A percentile compares a stretch with the other conserved stretches of the same genome.
Conservation (phyloP, 35 echinoderm and acorn worm species). For the Strongylocentrotus purpuratus region DNA sequence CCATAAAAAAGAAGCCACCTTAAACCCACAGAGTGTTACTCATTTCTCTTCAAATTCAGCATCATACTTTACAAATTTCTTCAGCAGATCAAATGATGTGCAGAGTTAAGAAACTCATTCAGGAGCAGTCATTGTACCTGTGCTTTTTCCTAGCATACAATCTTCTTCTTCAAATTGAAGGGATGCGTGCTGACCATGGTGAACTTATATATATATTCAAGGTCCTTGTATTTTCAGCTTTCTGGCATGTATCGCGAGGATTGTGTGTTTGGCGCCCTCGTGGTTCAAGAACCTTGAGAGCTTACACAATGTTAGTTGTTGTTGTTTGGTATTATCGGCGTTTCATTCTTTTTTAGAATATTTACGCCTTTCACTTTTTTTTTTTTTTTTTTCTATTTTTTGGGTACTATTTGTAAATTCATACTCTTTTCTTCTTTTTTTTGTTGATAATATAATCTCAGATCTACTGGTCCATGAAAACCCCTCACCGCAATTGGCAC, state of each 20-base stretch:
- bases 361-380: too few relatives aligned
- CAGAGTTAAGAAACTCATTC: neutral
- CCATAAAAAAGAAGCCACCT: neutral
- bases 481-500: too few relatives aligned
- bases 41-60: neutral
- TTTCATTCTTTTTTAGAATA: too few relatives aligned
- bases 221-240: neutral
- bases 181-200: neutral
- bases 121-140: neutral
- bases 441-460: too few relatives aligned
- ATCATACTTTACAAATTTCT: neutral
- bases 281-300: too few relatives aligned
- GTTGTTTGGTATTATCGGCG: too few relatives aligned
- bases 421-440: too few relatives aligned
- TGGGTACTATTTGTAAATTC: too few relatives aligned
- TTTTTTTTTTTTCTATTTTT: too few relatives aligned
- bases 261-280: too few relatives aligned
- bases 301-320: too few relatives aligned
- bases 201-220: neutral
- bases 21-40: neutral
- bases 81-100: neutral
- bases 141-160: neutral
- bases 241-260: neutral
- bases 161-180: neutral
- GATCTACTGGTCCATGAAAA: too few relatives aligned